Base-by-base conservation (phyloP, 2,113 vertebrate species). In the Neogobius melanostomus region DNA sequence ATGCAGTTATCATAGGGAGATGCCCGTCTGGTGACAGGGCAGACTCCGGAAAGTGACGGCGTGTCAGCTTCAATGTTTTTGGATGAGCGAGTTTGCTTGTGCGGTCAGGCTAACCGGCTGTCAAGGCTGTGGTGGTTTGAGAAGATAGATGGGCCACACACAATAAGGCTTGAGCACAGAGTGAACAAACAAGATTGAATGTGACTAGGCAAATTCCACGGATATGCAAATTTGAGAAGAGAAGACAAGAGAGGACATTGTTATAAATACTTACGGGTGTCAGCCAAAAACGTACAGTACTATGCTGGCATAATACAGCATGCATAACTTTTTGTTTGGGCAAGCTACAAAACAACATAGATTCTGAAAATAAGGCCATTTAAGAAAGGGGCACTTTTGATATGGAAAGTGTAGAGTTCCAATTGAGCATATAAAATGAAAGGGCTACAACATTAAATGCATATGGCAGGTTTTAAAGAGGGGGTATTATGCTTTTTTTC, bases 41-140 rank as follows among this genome's bases (percentile, higher is more conserved):
- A 59, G 74, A 53, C 74, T 84, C 65, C 64, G 72, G 75, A 74
- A 80, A 65, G 80, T 80, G 81, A 87, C 57, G n/a, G 56, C 43
- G 46, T 76, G 80, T 85, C 80, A 0, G 64, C 74, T 77, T 66
- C 52, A 57, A 43, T 81, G 59, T 75, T 82, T 81, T 75, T 81
- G 83, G 79, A 75, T 83, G 79, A 83, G 71, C 6, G 80, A 71
- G 63, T 56, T 2, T 62, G 43, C 64, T 47, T 79, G 21, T 43
- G 75, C 56, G 72, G 68, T 68, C 36, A 46, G 75, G 57, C 74
- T 48, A 73, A 65, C 59, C 61, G 72, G 63, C 66, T 66, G 62
- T 49, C n/a, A 44, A 66, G 56, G 65, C 7, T 44, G 65, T 69
- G 79, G 69, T 54, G 45, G 42, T 72, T 57, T 80, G 59, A 42